Evolutionary conservation across 64 coral and sea anemone species (phyloP).

Genomic region (Platygyra sinensis): DNA sequence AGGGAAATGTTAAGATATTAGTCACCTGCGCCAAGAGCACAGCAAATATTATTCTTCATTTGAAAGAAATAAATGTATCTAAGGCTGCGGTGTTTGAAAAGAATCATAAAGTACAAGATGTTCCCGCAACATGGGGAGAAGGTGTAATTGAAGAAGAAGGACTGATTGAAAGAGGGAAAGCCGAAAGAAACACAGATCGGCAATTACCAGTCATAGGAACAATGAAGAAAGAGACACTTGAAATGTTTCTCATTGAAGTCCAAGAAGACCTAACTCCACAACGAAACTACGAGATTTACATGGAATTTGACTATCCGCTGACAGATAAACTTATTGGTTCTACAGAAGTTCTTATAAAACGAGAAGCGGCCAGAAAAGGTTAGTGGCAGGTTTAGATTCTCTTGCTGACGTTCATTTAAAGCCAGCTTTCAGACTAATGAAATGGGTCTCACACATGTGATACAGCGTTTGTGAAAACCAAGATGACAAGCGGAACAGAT

Average conservation of each 20-base stretch:
- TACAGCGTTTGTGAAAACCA: too few species aligned
- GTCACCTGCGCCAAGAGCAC: constrained; percentile 66
- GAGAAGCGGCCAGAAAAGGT: constrained; percentile 66
- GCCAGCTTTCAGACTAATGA: too few species aligned
- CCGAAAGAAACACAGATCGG: not conserved
- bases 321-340: constrained; percentile 71
- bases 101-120: constrained; percentile 6
- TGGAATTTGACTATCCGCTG: constrained; percentile 59
- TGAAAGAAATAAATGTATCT: constrained; percentile 59
- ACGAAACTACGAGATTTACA: constrained; percentile 57
- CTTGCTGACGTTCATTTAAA: not conserved
- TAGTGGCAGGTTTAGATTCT: not conserved
- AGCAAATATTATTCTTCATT: constrained; percentile 69
- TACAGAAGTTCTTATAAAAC: constrained; percentile 86
- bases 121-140: not conserved
- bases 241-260: constrained; percentile 76
- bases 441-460: too few species aligned
- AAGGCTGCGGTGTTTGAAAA: constrained; percentile 36
- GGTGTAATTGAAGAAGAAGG: not conserved
- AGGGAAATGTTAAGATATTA: constrained; percentile 60
- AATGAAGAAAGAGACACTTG: constrained; percentile 52
- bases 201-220: constrained; percentile 1
- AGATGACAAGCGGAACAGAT: too few species aligned
- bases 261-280: constrained; percentile 30
- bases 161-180: not conserved